phyloP scores from a whole-genome alignment of 2,797 vertebrate species.

The Channa striata region DNA sequence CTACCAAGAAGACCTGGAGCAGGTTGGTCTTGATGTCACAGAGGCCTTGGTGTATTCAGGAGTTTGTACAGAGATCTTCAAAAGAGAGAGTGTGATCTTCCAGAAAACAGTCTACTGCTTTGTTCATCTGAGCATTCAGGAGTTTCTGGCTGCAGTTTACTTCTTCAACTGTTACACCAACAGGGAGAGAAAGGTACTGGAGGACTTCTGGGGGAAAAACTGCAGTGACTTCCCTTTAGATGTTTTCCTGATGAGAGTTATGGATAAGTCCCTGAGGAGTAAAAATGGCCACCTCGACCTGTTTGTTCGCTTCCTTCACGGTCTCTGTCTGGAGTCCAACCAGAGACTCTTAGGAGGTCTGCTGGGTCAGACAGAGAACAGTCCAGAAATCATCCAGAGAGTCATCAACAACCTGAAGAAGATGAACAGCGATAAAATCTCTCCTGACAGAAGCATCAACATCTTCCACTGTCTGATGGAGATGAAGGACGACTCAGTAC shows the following conservation, averaged over 20 bases:
- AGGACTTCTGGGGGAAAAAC: rapidly evolving
- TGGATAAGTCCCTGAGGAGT: neutral
- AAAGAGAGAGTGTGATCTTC: too few relatives aligned
- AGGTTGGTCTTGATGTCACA: too few relatives aligned
- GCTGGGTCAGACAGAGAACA: constrained; percentile 8
- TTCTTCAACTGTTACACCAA: neutral
- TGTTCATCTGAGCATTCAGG: too few relatives aligned
- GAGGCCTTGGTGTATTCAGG: too few relatives aligned
- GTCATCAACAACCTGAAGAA: constrained; percentile 1
- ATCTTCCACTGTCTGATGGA: too few relatives aligned
- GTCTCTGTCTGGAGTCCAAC: neutral
- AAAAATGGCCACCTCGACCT: constrained; percentile 23
- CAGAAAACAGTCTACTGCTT: too few relatives aligned
- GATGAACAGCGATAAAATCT: neutral
- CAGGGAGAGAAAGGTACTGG: rapidly evolving
- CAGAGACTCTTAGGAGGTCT: constrained; percentile 1
- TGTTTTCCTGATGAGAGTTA: neutral
- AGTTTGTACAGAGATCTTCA: too few relatives aligned
- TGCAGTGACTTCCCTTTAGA: neutral
- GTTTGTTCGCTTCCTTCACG: constrained; percentile 27
- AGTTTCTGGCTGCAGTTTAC: too few relatives aligned
- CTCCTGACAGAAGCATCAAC: too few relatives aligned
- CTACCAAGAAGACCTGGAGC: too few relatives aligned
- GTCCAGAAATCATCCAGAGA: constrained; percentile 5
- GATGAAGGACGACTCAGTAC: neutral